phyloP scores from a whole-genome alignment of 2,888 invertebrate genomes.

The Caenorhabditis sulstoni region DNA sequence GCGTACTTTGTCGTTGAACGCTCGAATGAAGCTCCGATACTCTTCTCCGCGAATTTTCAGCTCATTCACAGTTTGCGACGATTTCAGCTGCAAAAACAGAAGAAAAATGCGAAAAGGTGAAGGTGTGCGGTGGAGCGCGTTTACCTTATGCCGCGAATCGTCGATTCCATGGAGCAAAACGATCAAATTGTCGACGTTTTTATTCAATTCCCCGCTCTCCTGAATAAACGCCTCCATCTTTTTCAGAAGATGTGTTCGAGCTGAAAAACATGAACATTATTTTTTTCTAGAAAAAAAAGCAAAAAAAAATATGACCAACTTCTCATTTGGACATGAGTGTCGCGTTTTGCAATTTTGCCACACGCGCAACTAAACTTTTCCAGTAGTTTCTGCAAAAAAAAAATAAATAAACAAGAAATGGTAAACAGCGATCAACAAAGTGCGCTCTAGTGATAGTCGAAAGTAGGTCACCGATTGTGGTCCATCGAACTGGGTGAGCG shows the following conservation, averaged over 20 bases:
- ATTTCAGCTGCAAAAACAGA: constrained; percentile 49
- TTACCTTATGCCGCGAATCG: constrained; percentile 33
- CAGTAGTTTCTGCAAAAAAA: constrained; percentile 21
- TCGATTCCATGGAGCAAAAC: constrained; percentile 32
- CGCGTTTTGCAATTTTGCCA: constrained; percentile 39
- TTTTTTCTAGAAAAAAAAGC: too few species aligned
- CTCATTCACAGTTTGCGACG: constrained; percentile 21
- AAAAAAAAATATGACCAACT: constrained; percentile 4
- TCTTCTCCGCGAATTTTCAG: constrained; percentile 26
- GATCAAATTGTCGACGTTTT: constrained; percentile 5
- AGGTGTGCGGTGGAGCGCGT: neutral
- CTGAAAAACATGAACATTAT: constrained; percentile 13
- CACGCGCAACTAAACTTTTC: constrained; percentile 34
- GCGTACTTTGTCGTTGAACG: constrained; percentile 35
- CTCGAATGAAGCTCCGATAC: constrained; percentile 29
- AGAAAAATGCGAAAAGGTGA: too few species aligned
- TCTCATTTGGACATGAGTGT: constrained; percentile 35
- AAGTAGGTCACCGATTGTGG: constrained; percentile 3
- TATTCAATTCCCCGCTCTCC: constrained; percentile 36
- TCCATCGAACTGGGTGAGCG: constrained; percentile 28
- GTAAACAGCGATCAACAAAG: too few species aligned
- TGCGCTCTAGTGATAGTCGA: too few species aligned
- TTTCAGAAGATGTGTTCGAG: constrained; percentile 27
- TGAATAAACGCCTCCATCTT: constrained; percentile 44
- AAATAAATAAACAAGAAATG: too few species aligned